phyloP scores from a whole-genome alignment of 2,888 invertebrate species.

The Thereva unica region DNA sequence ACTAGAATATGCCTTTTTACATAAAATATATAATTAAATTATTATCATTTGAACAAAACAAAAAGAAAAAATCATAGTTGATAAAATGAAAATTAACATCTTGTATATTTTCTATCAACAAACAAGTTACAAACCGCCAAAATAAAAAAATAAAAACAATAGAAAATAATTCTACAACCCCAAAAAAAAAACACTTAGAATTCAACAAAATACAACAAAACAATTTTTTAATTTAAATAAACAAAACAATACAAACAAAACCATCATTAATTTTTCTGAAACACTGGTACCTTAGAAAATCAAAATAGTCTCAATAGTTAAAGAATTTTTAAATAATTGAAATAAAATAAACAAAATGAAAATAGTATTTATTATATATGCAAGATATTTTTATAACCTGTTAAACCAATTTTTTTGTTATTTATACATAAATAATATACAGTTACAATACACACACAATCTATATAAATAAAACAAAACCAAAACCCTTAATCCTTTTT shows the following conservation, averaged over 20 bases:
- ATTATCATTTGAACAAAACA: no score
- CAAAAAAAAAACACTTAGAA: neutral
- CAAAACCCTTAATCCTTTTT: no score
- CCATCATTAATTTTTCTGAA: slow-evolving; percentile 19
- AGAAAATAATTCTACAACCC: neutral
- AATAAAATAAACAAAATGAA: slow-evolving; percentile 11
- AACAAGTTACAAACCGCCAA: neutral
- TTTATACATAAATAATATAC: no score
- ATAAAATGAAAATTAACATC: no score
- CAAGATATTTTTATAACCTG: no score
- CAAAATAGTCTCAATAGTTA: slow-evolving; percentile 42
- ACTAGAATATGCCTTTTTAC: no score
- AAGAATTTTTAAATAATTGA: slow-evolving; percentile 37
- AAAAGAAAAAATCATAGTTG: no score
- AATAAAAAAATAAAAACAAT: neutral
- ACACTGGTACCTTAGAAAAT: slow-evolving; percentile 44
- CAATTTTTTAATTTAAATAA: slow-evolving; percentile 3
- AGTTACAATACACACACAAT: no score
- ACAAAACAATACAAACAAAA: slow-evolving; percentile 12
- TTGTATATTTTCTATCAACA: neutral
- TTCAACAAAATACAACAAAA: neutral
- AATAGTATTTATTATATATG: no score
- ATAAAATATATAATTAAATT: no score
- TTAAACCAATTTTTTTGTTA: no score
- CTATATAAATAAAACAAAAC: no score